A percentile compares a stretch with the other conserved stretches of the same genome.
These are phyloP conservation scores for Galaxias olidus DNA, from an alignment of 2,797 vertebrate genomes.

Conservation along the genomic window DNA sequence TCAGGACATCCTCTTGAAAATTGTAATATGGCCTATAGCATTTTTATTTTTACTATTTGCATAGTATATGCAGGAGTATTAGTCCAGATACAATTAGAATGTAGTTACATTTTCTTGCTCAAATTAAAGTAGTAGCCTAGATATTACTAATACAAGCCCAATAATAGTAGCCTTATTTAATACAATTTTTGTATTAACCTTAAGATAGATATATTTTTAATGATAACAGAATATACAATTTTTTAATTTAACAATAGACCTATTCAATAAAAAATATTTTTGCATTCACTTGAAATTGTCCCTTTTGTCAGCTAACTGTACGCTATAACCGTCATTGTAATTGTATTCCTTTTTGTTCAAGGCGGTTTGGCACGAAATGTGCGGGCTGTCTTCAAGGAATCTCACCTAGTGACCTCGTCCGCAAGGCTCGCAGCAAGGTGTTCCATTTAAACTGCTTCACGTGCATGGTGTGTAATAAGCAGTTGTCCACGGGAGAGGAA, in stretches of 20 bases:
- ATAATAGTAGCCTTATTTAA: too few relatives aligned
- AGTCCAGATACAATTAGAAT: too few relatives aligned
- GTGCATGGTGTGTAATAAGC: conserved; percentile 97
- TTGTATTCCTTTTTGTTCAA: conserved; percentile 47
- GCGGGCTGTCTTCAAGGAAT: conserved; percentile 94
- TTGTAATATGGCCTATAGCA: conserved; percentile 19
- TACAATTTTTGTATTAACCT: too few relatives aligned
- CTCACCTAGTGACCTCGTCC: conserved; percentile 92
- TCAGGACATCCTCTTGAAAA: conserved; percentile 56
- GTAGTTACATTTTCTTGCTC: too few relatives aligned
- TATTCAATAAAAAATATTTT: neutral
- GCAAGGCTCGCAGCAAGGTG: conserved; percentile 92
- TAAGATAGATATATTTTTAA: neutral
- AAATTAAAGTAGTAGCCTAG: too few relatives aligned
- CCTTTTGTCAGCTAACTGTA: too few relatives aligned
- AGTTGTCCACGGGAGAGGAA: conserved; percentile 96
- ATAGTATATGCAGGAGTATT: too few relatives aligned
- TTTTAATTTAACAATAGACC: neutral
- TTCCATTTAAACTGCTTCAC: conserved; percentile 98
- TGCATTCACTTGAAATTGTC: too few relatives aligned
- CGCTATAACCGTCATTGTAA: neutral
- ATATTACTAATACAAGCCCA: too few relatives aligned
- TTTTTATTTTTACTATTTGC: too few relatives aligned
- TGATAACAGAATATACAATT: neutral
- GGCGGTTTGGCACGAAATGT: conserved; percentile 95